phyloP scores from a whole-genome alignment of 2,888 invertebrate genomes.

The Choristoneura rosaceana region DNA sequence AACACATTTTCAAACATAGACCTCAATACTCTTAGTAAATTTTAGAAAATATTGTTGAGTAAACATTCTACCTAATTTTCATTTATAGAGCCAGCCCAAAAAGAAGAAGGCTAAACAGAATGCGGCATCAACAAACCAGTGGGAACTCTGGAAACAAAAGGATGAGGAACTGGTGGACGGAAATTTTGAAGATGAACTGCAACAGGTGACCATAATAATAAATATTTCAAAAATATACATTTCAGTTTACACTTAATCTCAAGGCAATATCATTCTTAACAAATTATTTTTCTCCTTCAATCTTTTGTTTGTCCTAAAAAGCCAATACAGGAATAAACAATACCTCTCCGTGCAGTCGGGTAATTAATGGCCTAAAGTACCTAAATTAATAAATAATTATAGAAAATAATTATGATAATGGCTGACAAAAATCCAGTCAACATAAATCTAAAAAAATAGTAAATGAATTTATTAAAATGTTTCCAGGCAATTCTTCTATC shows the following conservation, averaged over 20 bases:
- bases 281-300: no score
- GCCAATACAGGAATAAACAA: no score
- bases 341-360: no score
- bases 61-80: neutral
- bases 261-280: no score
- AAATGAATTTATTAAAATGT: neutral
- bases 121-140: constrained; percentile 83
- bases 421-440: neutral
- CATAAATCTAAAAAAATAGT: neutral
- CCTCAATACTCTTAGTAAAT: no score
- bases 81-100: constrained; percentile 55
- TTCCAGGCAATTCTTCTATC: constrained; percentile 90
- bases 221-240: no score
- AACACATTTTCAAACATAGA: no score
- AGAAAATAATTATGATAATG: neutral
- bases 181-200: constrained; percentile 84
- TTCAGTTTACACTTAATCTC: no score
- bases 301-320: neutral
- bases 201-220: constrained; percentile 84
- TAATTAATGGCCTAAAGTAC: no score
- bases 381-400: no score
- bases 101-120: constrained; percentile 81
- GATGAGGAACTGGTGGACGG: constrained; percentile 88
- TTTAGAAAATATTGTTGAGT: no score
- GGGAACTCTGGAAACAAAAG: constrained; percentile 91